Percentiles rank a stretch among this genome's conserved stretches.
These are phyloP conservation scores for Euwallacea similis DNA, from an alignment of 1,140 invertebrate genomes.

Conservation along the genomic window DNA sequence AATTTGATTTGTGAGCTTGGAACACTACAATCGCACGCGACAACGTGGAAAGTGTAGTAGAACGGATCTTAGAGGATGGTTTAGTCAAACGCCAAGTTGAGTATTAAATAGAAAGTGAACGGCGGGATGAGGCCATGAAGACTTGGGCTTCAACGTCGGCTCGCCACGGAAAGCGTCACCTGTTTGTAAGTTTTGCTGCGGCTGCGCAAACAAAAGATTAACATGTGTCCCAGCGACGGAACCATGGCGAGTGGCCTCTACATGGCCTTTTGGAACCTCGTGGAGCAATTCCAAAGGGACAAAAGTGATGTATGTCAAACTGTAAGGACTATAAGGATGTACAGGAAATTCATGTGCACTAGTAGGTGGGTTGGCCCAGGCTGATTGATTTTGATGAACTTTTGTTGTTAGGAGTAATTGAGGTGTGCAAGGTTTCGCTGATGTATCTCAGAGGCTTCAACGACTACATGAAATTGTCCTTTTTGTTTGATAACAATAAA, in stretches of 20 bases:
- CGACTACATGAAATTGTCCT: no score
- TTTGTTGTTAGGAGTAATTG: no score
- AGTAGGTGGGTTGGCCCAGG: constrained; percentile 6
- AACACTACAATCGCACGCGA: not conserved
- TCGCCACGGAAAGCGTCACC: no score
- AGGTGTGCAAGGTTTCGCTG: no score
- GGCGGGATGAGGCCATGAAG: constrained; percentile 44
- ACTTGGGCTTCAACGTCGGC: constrained; percentile 35
- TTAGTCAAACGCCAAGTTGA: no score
- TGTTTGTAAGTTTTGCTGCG: no score
- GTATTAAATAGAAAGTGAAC: constrained; percentile 5
- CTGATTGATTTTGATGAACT: no score
- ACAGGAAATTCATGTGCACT: constrained; percentile 47
- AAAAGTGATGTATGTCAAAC: constrained; percentile 53
- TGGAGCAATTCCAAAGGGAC: constrained; percentile 54
- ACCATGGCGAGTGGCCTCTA: constrained; percentile 51
- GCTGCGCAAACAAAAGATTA: no score
- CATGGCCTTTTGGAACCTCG: constrained; percentile 49
- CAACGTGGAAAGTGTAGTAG: not conserved
- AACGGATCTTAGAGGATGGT: no score
- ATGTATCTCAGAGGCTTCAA: no score
- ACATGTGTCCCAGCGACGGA: no score
- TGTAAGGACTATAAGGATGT: constrained; percentile 48
- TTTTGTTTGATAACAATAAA: not conserved
- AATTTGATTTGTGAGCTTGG: not conserved